These are phyloP conservation scores for Progne subis DNA, from an alignment of 2,113 vertebrate species.

Conservation along the genomic window DNA sequence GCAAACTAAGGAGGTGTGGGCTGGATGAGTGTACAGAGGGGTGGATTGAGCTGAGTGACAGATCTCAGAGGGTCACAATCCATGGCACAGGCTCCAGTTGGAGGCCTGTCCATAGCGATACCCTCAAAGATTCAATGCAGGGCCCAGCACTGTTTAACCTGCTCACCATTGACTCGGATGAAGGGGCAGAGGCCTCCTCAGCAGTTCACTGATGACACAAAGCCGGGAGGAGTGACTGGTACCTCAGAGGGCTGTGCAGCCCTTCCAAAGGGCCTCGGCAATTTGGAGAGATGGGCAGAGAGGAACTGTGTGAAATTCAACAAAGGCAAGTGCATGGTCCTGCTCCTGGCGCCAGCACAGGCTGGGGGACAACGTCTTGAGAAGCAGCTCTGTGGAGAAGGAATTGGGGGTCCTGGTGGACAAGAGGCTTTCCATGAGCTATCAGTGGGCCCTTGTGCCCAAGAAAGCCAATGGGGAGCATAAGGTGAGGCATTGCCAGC, in stretches of 20 bases:
- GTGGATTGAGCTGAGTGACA: background rate
- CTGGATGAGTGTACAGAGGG: background rate
- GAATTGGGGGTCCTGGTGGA: background rate
- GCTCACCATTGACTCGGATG: background rate
- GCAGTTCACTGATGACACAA: background rate
- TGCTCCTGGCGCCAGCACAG: background rate
- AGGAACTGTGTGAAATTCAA: background rate
- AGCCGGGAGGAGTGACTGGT: background rate
- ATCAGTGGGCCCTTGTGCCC: background rate
- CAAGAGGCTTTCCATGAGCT: background rate
- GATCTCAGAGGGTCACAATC: background rate
- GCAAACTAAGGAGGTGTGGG: too few relatives aligned
- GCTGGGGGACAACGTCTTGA: background rate
- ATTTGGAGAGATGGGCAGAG: background rate
- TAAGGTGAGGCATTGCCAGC: background rate
- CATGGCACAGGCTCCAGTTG: background rate
- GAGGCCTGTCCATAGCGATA: background rate
- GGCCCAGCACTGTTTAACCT: background rate
- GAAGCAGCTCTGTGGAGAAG: background rate
- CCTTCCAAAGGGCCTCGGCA: background rate
- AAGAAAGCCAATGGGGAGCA: accelerated
- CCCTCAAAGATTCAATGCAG: accelerated
- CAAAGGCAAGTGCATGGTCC: background rate
- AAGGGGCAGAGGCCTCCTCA: background rate
- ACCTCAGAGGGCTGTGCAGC: background rate